Evolutionary conservation across 1,140 invertebrate species (phyloP).

Genomic region (Aphaenogaster rudis): DNA sequence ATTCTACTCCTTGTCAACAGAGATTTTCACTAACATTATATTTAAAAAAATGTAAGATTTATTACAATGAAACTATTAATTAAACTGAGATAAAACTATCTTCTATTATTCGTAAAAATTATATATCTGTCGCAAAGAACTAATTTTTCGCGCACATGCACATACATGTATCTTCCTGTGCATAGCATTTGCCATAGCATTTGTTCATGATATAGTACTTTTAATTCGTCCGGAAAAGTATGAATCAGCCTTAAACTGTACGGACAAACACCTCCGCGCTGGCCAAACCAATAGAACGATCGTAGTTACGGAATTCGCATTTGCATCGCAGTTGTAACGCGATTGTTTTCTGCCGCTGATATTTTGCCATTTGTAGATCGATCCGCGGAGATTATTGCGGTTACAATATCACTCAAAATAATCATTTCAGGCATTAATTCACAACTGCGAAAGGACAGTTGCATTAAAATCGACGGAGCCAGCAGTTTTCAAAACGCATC

Average conservation of each 20-base stretch:
- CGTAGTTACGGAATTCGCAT: not conserved
- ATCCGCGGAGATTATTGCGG: not conserved
- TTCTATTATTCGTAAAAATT: not conserved
- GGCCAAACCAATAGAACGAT: not conserved
- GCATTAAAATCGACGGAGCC: not conserved
- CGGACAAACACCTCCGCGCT: not conserved
- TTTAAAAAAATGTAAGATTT: not conserved
- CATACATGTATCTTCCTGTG: not conserved
- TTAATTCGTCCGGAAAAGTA: not conserved
- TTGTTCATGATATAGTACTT: too few relatives aligned
- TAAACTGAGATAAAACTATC: not conserved
- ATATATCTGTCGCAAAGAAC: not conserved
- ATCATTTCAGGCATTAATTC: not conserved
- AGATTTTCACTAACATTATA: not conserved
- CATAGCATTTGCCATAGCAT: not conserved
- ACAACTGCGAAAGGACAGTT: not conserved
- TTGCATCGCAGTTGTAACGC: not conserved
- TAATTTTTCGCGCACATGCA: not conserved
- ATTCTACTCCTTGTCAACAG: not conserved
- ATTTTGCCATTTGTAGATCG: constrained; percentile 3
- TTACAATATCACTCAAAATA: not conserved
- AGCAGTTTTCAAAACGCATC: not conserved
- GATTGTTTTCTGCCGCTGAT: not conserved
- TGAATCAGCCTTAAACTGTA: not conserved
- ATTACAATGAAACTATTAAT: not conserved